Evolutionary conservation across 2,888 invertebrate species (phyloP), one percentile per base, ranked within the genome.

Genomic region (Cepaea hortensis): DNA sequence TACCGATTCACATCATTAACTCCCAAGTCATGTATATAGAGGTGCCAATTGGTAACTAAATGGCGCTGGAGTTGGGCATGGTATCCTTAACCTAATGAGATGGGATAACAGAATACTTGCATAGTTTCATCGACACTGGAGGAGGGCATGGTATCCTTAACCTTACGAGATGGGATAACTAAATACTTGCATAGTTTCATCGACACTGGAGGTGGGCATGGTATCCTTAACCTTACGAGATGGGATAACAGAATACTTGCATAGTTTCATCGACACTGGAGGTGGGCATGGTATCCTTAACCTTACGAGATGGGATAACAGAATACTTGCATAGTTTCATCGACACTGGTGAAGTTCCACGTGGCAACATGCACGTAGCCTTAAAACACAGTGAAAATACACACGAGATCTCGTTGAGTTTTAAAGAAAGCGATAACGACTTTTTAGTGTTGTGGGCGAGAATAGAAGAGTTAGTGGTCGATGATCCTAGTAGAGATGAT

Each of bases 1-100:
- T 84, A 55, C 18, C 46, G 20, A 84, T 87, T 75, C 75, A 81
- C 50, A 18, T 87, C 72, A 77, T 87, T 0, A 62, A 84, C 46
- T 87, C 84, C 50, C 87, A 87, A 84, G 84, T 87, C 15, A 87
- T 87, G 87, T 87, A 87, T 61, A 65, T 23, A 9, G 81, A 84
- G 15, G n/a, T 46, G 18, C 15, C 72, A 3, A 81, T 62, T 9
- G 84, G 84, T 20, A 15, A 62, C 18, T 81, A 84, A 35, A 55
- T 87, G 23, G 84, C 87, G 3, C 46, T 87, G 62, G 87, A 87
- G 18, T 13, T 87, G 4, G 87, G 87, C 6, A 48, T 87, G 55
- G 82, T 84, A 3, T 84, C 61, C 61, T 73, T 87, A 73, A 80
- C 87, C n/a, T 55, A 84, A 3, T 61, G 70, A 18, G 50, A 73